phyloP scores from a whole-genome alignment of 2,797 vertebrate genomes.

The Psittacula echo region DNA sequence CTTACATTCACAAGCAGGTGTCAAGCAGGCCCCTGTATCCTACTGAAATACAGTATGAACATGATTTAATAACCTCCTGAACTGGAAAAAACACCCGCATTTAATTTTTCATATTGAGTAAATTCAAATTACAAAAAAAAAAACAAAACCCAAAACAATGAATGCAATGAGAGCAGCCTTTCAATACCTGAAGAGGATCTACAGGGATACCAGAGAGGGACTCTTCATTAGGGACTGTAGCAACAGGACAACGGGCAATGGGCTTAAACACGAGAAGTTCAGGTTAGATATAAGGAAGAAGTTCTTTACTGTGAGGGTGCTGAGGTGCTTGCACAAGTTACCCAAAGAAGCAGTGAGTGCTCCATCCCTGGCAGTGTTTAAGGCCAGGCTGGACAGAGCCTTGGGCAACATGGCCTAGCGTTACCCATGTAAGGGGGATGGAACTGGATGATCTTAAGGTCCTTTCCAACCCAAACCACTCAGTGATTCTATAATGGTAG shows the following conservation, averaged over 20 bases:
- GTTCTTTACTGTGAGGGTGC: background rate
- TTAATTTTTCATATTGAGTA: background rate
- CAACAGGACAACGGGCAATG: background rate
- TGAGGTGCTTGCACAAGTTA: background rate
- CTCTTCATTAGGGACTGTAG: background rate
- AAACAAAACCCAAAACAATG: background rate
- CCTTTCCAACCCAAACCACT: background rate
- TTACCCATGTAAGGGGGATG: background rate
- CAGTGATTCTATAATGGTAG: background rate
- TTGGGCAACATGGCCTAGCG: background rate
- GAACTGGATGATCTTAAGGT: background rate
- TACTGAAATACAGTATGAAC: background rate
- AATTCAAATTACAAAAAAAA: background rate
- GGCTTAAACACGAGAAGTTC: background rate
- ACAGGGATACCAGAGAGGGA: background rate
- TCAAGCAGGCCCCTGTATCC: background rate
- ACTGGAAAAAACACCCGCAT: rapidly evolving
- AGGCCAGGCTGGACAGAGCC: background rate
- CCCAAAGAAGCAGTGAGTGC: background rate
- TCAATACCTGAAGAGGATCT: background rate
- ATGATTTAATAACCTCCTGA: background rate
- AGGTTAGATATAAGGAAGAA: background rate
- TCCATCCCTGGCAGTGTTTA: background rate
- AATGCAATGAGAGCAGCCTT: background rate
- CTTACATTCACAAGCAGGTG: background rate